Conservation (phyloP, 2,113 vertebrate species). For the Strigops habroptila region DNA sequence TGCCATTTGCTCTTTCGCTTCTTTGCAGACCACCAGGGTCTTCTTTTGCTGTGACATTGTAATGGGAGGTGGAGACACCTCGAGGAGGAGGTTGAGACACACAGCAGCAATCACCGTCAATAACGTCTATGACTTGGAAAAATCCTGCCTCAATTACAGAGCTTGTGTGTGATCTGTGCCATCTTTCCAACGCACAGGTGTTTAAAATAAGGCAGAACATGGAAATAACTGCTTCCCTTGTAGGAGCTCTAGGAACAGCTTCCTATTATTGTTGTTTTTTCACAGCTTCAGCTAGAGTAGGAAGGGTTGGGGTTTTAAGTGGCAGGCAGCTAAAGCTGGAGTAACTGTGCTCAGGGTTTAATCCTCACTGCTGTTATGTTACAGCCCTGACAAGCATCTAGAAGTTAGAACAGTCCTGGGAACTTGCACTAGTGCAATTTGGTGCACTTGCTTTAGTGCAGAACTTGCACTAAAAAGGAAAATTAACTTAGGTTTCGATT, state of each 20-base stretch:
- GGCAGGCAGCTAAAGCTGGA: not conserved
- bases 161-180: not conserved
- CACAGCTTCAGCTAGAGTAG: not conserved
- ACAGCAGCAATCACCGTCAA: not conserved
- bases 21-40: not conserved
- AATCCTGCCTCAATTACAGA: not conserved
- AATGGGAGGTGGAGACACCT: slow-evolving; percentile 23
- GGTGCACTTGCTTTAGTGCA: not conserved
- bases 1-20: not conserved
- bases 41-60: not conserved
- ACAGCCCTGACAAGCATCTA: not conserved
- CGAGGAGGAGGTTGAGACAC: slow-evolving; percentile 20
- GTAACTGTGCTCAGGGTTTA: not conserved
- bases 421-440: not conserved
- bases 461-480: not conserved
- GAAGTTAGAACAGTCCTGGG: not conserved
- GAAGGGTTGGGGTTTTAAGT: not conserved
- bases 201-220: not conserved
- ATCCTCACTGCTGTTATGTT: not conserved
- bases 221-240: not conserved
- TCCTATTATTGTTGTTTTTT: not conserved
- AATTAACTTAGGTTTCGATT: not conserved
- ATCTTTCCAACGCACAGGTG: not conserved
- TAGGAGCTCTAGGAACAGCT: not conserved
- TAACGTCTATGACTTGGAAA: not conserved